Conservation (phyloP, 1,140 invertebrate genomes). For the Camponotus vicinus region DNA sequence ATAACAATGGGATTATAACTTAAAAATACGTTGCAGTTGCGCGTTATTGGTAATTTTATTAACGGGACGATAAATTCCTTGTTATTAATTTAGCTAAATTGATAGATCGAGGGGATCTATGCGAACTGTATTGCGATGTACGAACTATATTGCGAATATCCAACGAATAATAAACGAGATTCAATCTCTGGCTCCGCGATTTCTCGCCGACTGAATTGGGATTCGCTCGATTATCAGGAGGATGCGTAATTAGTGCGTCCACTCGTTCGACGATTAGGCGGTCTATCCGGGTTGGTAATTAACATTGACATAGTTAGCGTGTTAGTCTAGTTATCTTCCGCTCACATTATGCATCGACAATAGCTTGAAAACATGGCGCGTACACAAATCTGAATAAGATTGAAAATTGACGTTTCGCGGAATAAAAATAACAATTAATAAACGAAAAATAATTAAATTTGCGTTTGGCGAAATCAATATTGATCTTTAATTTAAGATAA, state of each 20-base stretch:
- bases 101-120: conserved; percentile 33
- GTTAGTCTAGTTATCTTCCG: conserved; percentile 72
- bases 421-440: conserved; percentile 14
- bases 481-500: not conserved
- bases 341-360: not conserved
- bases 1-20: not conserved
- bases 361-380: not conserved
- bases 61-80: not conserved
- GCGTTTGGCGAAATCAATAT: not conserved
- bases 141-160: not conserved
- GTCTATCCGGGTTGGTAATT: conserved; percentile 71
- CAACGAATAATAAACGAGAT: conserved; percentile 25
- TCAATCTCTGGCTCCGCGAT: conserved; percentile 31
- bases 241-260: conserved; percentile 71
- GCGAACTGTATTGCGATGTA: not conserved
- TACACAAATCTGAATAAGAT: conserved; percentile 13
- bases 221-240: conserved; percentile 61
- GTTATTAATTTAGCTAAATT: conserved; percentile 4
- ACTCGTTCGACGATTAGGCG: conserved; percentile 70
- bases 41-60: not conserved
- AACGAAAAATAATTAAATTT: not conserved
- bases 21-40: not conserved
- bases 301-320: conserved; percentile 74
- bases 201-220: conserved; percentile 57
- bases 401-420: not conserved